Evolutionary conservation across 2,888 invertebrate species (phyloP).

Genomic region (Oegoconia quadripuncta): DNA sequence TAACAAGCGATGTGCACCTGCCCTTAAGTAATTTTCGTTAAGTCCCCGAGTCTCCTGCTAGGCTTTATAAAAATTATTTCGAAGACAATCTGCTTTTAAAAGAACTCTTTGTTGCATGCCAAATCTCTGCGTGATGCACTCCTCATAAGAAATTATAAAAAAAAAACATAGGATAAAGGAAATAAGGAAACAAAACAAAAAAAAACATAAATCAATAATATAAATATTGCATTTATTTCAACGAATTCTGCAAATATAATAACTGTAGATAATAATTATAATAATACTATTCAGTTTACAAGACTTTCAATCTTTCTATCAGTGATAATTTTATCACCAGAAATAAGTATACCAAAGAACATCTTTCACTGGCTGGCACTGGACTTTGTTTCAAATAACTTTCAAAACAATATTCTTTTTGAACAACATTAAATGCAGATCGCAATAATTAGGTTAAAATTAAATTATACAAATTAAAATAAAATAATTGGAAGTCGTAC

Average conservation of each 20-base stretch:
- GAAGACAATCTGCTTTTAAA: constrained; percentile 34
- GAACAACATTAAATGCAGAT: constrained; percentile 76
- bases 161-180: constrained; percentile 50
- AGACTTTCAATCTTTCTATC: constrained; percentile 63
- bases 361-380: constrained; percentile 70
- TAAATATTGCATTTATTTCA: constrained; percentile 81
- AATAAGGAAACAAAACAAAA: constrained; percentile 55
- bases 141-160: constrained; percentile 46
- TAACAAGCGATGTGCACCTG: constrained; percentile 50
- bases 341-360: constrained; percentile 45
- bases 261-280: constrained; percentile 77
- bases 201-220: constrained; percentile 77
- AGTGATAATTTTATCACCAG: no score
- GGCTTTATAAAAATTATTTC: constrained; percentile 28
- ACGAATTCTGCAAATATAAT: constrained; percentile 78
- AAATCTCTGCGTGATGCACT: constrained; percentile 12
- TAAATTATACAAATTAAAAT: constrained; percentile 75
- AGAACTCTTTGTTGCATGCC: constrained; percentile 33
- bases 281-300: constrained; percentile 77
- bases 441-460: constrained; percentile 69
- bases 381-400: constrained; percentile 64
- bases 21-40: constrained; percentile 41
- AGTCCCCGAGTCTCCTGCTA: constrained; percentile 37
- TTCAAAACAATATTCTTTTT: no score
- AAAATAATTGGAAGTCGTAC: constrained; percentile 72